Evolutionary conservation across 2,113 vertebrate genomes (phyloP), one percentile per base, ranked within the genome.

Genomic region (Anguilla japonica): DNA sequence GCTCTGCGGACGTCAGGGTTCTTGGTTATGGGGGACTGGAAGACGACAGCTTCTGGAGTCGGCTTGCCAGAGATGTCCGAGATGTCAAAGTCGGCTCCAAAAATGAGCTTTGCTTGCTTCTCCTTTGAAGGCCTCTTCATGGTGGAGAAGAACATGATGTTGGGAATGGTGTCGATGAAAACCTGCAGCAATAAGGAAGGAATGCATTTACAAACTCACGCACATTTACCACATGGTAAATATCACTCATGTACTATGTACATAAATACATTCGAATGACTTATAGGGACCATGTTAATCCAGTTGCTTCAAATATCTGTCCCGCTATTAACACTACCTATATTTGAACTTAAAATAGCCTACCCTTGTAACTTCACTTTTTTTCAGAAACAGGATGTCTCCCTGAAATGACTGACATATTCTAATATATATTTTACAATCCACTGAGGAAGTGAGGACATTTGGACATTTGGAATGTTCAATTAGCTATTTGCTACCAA

Each of bases 121-220:
- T 99, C 97, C 94, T 96, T 97, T 83, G 97, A 96, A 0, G 98
- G 97, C 41, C 98, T 95, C 92, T 99, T 99, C 98, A 99, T 99
- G 2, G 98, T 99, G 41, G 98, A 99, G 96, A 99, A 99, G 93
- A 99, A 99, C 98, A 99, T 99, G 90, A 99, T 6, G 87, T 98
- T 98, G 91, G 98, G 98, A 93, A 99, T 97, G 22, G 97, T 99
- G 88, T 99, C 96, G 1, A 99, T 99, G 91, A 99, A 99, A 92
- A 99, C 92, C 98, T 99, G 92, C 50, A 67, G 83, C 86, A 84
- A 83, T 79, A 39, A 84, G 29, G 87, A 39, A 26, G 14, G 2
- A 87, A 5, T 79, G 39, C 34, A 79, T 40, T n/a, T 40, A 53
- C 50, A 53, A 53, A 14, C 60, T 26, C 60, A 26, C 60, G 26